phyloP scores from a whole-genome alignment of 37 sponge, comb jelly and placozoan genomes.

The Crambe crambe region DNA sequence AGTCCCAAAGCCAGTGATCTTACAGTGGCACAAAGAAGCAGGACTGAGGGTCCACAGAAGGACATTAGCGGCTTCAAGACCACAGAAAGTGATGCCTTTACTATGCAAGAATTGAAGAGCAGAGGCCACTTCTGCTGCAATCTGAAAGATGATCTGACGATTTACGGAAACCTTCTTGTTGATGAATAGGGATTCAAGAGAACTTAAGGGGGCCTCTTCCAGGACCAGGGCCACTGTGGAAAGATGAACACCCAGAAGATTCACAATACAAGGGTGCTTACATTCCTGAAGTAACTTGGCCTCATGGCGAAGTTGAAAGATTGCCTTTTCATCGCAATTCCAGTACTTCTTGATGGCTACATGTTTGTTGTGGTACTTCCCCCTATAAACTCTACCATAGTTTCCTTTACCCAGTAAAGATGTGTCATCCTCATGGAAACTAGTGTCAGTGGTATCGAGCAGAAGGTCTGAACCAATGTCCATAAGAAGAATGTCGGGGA shows the following conservation, averaged over 20 bases:
- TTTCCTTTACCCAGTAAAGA: constrained; percentile 69
- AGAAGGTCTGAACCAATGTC: constrained; percentile 64
- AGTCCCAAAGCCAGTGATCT: constrained; percentile 82
- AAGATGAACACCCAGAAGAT: constrained; percentile 75
- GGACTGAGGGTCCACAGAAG: constrained; percentile 78
- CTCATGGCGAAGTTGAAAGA: constrained; percentile 54
- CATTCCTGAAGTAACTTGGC: constrained; percentile 60
- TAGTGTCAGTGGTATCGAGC: constrained; percentile 40
- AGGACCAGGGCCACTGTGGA: constrained; percentile 79
- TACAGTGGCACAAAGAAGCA: constrained; percentile 74
- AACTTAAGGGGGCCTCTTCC: constrained; percentile 83
- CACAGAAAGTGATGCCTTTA: constrained; percentile 65
- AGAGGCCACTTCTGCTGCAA: constrained; percentile 79
- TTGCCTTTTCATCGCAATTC: constrained; percentile 25
- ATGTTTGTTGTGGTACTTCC: constrained; percentile 38
- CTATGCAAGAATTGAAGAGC: constrained; percentile 71
- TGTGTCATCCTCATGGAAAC: constrained; percentile 39
- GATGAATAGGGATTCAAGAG: constrained; percentile 51
- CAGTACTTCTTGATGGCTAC: constrained; percentile 77
- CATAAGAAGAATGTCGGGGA: constrained; percentile 74
- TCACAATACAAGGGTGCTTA: constrained; percentile 75
- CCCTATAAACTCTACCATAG: constrained; percentile 74
- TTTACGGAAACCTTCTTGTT: constrained; percentile 53
- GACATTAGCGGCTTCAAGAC: constrained; percentile 80
- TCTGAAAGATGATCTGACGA: constrained; percentile 60